phyloP scores from a whole-genome alignment of 2,888 invertebrate species.

The Athripsodes cinereus region DNA sequence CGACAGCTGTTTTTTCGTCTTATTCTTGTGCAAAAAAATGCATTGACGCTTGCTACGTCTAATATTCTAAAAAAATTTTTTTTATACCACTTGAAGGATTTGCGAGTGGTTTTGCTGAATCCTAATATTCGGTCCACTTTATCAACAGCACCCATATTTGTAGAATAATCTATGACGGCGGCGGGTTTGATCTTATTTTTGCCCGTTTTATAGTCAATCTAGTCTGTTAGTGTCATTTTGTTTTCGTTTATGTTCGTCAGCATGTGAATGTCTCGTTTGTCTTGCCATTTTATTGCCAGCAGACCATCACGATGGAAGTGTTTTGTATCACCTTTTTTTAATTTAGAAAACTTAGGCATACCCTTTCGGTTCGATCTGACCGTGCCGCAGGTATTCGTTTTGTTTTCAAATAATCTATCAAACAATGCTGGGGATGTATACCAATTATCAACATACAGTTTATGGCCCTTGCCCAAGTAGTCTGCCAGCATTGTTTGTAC shows the following conservation, averaged over 20 bases:
- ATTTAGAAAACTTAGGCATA: background rate
- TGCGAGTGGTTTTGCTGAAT: background rate
- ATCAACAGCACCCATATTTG: background rate
- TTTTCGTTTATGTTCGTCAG: background rate
- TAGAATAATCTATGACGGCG: background rate
- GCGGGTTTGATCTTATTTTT: background rate
- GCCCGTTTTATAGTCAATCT: background rate
- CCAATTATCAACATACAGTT: conserved; percentile 12
- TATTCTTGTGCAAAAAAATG: too few species aligned
- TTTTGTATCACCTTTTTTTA: background rate
- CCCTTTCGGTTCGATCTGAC: background rate
- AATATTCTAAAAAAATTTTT: conserved; percentile 1
- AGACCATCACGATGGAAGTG: background rate
- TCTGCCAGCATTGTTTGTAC: background rate
- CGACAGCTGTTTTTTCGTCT: too few species aligned
- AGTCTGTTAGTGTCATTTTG: background rate
- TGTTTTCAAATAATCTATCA: background rate
- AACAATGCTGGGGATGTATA: conserved; percentile 13
- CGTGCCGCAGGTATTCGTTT: conserved; percentile 2
- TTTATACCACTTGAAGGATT: conserved; percentile 7
- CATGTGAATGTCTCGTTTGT: background rate
- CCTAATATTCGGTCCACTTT: background rate
- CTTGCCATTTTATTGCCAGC: background rate
- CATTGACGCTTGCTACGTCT: too few species aligned
- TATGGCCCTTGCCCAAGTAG: conserved; percentile 5